Evolutionary conservation across 2,888 invertebrate genomes (phyloP), one percentile per base, ranked within the genome.

Genomic region (Cryptocheilus praepositus): DNA sequence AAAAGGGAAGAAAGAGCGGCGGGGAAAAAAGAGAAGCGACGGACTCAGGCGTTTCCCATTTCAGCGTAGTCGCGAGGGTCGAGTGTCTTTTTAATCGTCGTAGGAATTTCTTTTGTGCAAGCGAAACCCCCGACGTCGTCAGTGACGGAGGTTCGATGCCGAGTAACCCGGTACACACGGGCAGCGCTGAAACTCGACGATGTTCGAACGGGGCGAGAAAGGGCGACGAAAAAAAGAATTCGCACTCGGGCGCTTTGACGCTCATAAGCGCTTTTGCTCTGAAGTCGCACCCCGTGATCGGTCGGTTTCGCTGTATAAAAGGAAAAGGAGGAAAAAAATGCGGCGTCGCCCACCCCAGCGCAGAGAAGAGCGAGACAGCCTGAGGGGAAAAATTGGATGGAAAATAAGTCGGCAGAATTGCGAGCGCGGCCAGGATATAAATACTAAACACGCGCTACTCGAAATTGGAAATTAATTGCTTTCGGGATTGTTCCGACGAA

Each of bases 51-150:
- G 77, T 69, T 77, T 77, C 70, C 63, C 67, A 64, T 74, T 73
- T 71, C 66, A 65, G 16, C 53, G 28, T 28, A 51, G 36, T 25
- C 28, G 45, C 25, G 61, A 58, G 66, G 59, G 66, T 71, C 73
- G 66, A 70, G 70, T 74, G 77, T 76, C 74, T 79, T 76, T 78
- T 79, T 77, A 77, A 77, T 74, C 79, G 77, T 67, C 72, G 64
- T 51, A 67, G 72, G 77, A 77, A 79, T 79, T 77, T 77, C 79
- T 79, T 49, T 77, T 77, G 79, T 76, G 74, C 67, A 64, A 71
- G 72, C 63, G 70, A 75, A 69, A 66, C 71, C 62, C 15, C 13
- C 60, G 52, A 51, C 63, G 61, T 63, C 57, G 58, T 67, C 62
- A 68, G 49, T 66, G 67, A 58, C 73, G 63, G 61, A 54, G 52